A percentile compares a stretch with the other conserved stretches of the same genome.
Conservation (phyloP, 2,888 invertebrate species). For the Agriotes lineatus region DNA sequence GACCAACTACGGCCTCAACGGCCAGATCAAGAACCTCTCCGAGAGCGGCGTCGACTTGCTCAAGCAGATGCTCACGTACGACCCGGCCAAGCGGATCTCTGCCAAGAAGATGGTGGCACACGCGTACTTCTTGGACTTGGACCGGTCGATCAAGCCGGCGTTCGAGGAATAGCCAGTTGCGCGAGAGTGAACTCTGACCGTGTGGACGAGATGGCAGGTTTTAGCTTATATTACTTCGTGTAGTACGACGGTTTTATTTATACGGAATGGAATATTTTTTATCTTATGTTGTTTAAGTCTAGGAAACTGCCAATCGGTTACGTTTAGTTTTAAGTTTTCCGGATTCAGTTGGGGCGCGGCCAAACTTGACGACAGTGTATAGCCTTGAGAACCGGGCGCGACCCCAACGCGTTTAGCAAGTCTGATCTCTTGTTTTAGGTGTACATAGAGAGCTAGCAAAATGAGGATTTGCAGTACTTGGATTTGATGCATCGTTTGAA, state of each 20-base stretch:
- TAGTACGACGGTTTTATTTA: too few relatives aligned
- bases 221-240: too few relatives aligned
- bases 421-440: not conserved
- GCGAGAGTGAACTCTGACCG: not conserved
- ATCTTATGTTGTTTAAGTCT: too few relatives aligned
- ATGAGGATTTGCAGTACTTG: too few relatives aligned
- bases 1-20: slow-evolving; percentile 85
- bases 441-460: not conserved
- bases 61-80: slow-evolving; percentile 90
- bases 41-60: slow-evolving; percentile 84
- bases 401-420: not conserved
- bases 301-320: too few relatives aligned
- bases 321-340: not conserved
- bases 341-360: not conserved
- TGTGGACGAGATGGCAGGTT: too few relatives aligned
- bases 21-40: slow-evolving; percentile 83
- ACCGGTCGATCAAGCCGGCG: slow-evolving; percentile 20
- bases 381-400: not conserved
- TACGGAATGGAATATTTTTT: too few relatives aligned
- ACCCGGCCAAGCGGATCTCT: slow-evolving; percentile 88
- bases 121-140: slow-evolving; percentile 76
- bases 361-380: not conserved
- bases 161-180: not conserved
- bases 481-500: too few relatives aligned
- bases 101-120: slow-evolving; percentile 87